Evolutionary conservation across 1,140 invertebrate genomes (phyloP).

Genomic region (Lycorma delicatula): DNA sequence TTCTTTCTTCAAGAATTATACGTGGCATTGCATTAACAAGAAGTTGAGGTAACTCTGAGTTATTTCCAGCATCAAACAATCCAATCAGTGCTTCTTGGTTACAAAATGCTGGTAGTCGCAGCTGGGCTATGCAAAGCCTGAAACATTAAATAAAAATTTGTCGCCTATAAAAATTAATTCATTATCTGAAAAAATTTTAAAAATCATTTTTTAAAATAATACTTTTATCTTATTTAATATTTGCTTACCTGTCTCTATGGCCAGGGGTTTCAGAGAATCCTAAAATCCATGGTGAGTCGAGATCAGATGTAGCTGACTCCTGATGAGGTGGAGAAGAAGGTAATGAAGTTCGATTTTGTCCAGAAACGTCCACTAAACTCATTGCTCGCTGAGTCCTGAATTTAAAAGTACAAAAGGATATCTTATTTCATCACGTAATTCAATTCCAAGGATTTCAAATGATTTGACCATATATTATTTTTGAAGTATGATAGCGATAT

Average conservation of each 20-base stretch:
- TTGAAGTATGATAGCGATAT: too few relatives aligned
- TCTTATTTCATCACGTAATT: too few relatives aligned
- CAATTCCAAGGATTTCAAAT: too few relatives aligned
- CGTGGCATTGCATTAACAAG: slow-evolving; percentile 65
- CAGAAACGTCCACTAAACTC: slow-evolving; percentile 72
- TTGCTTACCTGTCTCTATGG: slow-evolving; percentile 46
- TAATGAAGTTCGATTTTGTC: slow-evolving; percentile 56
- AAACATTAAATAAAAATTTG: too few relatives aligned
- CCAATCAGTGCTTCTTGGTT: slow-evolving; percentile 71
- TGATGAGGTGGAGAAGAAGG: slow-evolving; percentile 54
- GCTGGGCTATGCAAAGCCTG: slow-evolving; percentile 62
- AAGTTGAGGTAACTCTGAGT: slow-evolving; percentile 53
- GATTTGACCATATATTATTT: too few relatives aligned
- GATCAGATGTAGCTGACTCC: slow-evolving; percentile 44
- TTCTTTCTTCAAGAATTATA: slow-evolving; percentile 64
- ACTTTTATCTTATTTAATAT: neutral
- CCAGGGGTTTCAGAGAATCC: slow-evolving; percentile 79
- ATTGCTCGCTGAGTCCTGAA: slow-evolving; percentile 57
- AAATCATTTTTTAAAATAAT: neutral
- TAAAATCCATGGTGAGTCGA: slow-evolving; percentile 58
- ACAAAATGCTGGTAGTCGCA: slow-evolving; percentile 64
- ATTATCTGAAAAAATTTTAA: too few relatives aligned
- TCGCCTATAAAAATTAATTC: too few relatives aligned
- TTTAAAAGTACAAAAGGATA: neutral
- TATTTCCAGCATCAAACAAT: slow-evolving; percentile 68